A percentile compares a stretch with the other conserved stretches of the same genome.
phyloP scores from a whole-genome alignment of 2,113 vertebrate genomes.

The Cyphomyrus discorhynchus region DNA sequence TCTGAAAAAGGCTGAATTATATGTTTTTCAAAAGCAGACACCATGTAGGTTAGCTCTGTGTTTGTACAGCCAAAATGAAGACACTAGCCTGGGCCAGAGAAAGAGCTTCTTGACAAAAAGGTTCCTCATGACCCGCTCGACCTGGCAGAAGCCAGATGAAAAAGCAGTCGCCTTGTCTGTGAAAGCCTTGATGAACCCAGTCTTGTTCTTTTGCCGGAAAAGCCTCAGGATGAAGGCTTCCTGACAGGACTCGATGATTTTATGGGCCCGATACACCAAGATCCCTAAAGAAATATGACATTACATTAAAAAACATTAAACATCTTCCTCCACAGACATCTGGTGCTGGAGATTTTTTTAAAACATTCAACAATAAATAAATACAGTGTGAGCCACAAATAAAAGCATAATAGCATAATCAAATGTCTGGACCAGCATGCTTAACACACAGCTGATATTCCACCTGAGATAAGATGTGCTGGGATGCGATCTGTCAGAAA shows the following conservation, averaged over 20 bases:
- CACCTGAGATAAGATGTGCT: constrained; percentile 86
- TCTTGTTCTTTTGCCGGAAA: constrained; percentile 95
- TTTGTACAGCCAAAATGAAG: neutral
- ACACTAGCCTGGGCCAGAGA: constrained; percentile 83
- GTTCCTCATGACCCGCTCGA: constrained; percentile 95
- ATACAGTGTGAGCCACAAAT: neutral
- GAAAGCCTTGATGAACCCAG: constrained; percentile 95
- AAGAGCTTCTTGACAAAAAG: constrained; percentile 93
- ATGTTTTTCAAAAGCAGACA: neutral
- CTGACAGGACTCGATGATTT: constrained; percentile 93
- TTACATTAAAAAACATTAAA: neutral
- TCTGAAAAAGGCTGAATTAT: neutral
- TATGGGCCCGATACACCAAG: constrained; percentile 83
- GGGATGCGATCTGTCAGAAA: constrained; percentile 91
- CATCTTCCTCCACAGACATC: neutral
- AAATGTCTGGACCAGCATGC: neutral
- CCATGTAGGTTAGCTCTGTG: neutral
- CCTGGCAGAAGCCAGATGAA: constrained; percentile 86
- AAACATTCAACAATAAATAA: neutral
- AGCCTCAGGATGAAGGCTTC: constrained; percentile 94
- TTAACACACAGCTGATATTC: neutral
- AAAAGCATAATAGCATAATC: neutral
- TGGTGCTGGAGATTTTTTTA: neutral
- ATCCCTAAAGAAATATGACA: constrained; percentile 62
- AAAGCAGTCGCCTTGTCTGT: constrained; percentile 90